These are phyloP conservation scores for Turdus rufiventris DNA, from an alignment of 2,113 vertebrate genomes.

Conservation along the genomic window DNA sequence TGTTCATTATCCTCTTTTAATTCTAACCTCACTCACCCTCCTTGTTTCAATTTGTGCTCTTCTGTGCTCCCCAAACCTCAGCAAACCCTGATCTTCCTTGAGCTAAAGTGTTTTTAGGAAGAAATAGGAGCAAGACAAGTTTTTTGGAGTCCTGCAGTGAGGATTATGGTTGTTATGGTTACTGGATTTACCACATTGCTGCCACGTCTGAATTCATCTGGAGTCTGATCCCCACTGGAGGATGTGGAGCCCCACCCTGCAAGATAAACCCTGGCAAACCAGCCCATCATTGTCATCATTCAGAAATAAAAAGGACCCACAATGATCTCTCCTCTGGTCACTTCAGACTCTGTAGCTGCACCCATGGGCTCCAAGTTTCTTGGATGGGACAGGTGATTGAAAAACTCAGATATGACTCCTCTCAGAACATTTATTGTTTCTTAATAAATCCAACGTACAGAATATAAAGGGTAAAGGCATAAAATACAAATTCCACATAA, in stretches of 20 bases:
- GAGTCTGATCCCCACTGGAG: neutral
- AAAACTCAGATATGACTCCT: neutral
- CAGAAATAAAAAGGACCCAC: neutral
- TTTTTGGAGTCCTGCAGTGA: neutral
- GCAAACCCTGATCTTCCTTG: neutral
- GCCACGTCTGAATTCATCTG: neutral
- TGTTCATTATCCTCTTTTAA: neutral
- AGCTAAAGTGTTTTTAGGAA: neutral
- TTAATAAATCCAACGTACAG: neutral
- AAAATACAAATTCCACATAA: neutral
- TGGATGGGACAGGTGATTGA: neutral
- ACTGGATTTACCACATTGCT: neutral
- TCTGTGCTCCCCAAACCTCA: neutral
- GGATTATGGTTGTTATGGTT: neutral
- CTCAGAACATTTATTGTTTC: neutral
- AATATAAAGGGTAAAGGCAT: neutral
- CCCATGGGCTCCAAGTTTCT: neutral
- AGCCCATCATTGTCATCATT: neutral
- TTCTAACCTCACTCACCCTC: neutral
- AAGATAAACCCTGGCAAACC: neutral
- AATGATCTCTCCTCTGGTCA: accelerated
- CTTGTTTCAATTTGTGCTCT: neutral
- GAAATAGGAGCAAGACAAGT: neutral
- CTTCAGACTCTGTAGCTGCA: neutral
- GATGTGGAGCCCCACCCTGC: neutral